Percentiles rank a stretch among this genome's conserved stretches.
These are phyloP conservation scores for Stichopus chloronotus DNA, from an alignment of 35 echinoderm and acorn worm species.

Conservation along the genomic window DNA sequence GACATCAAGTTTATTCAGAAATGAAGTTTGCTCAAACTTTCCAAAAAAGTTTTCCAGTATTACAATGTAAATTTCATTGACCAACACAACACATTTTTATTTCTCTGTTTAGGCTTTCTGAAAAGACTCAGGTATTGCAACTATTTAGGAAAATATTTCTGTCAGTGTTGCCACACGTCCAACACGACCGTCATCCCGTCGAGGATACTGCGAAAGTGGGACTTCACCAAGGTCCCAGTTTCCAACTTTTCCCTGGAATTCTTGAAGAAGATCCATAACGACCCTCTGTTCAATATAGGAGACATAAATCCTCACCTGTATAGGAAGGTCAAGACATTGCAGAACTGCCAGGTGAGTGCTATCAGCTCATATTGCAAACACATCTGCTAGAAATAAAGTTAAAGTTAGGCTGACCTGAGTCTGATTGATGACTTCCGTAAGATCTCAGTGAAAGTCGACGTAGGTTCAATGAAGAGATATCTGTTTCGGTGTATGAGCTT, in stretches of 20 bases:
- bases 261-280: conserved; percentile 82
- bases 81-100: neutral
- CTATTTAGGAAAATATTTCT: conserved; percentile 98
- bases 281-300: conserved; percentile 84
- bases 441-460: neutral
- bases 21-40: too few relatives aligned
- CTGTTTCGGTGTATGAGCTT: too few relatives aligned
- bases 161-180: conserved; percentile 94
- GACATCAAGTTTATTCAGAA: too few relatives aligned
- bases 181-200: conserved; percentile 68
- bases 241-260: conserved; percentile 93
- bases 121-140: conserved; percentile 92
- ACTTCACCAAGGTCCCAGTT: conserved; percentile 79
- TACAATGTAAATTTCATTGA: too few relatives aligned
- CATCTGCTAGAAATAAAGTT: neutral
- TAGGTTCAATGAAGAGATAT: too few relatives aligned
- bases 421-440: neutral
- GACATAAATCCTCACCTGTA: conserved; percentile 82
- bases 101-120: conserved; percentile 68
- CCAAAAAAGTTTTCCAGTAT: too few relatives aligned
- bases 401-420: neutral
- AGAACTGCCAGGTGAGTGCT: conserved; percentile 75
- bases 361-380: neutral
- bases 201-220: conserved; percentile 87
- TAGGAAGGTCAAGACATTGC: conserved; percentile 71